Base-by-base conservation (phyloP, 2,797 vertebrate genomes). In the Octomys mimax region DNA sequence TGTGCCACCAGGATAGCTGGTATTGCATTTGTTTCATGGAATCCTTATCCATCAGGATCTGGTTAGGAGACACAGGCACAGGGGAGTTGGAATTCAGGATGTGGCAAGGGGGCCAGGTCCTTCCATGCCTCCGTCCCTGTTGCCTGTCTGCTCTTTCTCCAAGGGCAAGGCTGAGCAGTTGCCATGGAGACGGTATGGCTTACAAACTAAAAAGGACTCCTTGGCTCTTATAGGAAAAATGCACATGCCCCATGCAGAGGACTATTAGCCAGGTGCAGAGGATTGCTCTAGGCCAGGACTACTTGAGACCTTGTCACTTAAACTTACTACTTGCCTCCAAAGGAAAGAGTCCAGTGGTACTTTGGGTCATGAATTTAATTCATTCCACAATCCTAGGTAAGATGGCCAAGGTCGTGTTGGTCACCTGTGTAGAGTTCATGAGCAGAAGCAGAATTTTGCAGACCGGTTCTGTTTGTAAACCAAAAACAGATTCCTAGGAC, bases 111-210 rank as follows among this genome's bases (percentile, higher is more conserved):
- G 82, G 13, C 87, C 87, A 19, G 1, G 24, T 33, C 5, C 24
- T 9, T 2, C 4, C 13, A 0, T 11, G 14, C 52, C 68, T 12
- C 4, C 8, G 0, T 33, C 46, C 71, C 59, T 16, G 0, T 0
- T 79, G 3, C 28, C 31, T 24, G 26, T 16, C 1, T 73, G 66
- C 33, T 68, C 33, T 19, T 31, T n/a, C 0, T 62, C 31, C 28
- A n/a, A 87, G 14, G 66, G 9, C 22, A 3, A n/a, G 33, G 2
- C 28, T 8, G 54, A 24, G 16, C 5, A 3, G 18, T 75, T 12
- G 13, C 52, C 9, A 1, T 14, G 4, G 80, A 80, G 42, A 68
- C 24, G 1, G 0, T 1, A 26, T 21, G 21, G 36, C 42, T 59
- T 16, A 1, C 4, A 9, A n/a, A 89, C 42, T 66, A 78, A 33